phyloP scores from a whole-genome alignment of 2,113 vertebrate species.

The Engystomops pustulosus region DNA sequence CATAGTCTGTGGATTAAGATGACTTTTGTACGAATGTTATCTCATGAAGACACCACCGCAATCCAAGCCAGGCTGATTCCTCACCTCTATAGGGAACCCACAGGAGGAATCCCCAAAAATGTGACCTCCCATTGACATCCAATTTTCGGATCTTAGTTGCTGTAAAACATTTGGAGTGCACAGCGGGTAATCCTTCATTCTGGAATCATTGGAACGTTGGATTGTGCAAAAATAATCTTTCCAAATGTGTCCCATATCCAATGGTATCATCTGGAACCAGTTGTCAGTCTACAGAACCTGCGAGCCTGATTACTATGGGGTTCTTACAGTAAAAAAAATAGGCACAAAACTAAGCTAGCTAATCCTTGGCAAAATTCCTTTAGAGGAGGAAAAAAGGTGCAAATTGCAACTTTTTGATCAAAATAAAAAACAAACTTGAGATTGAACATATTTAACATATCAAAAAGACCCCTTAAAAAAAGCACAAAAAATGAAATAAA shows the following conservation, averaged over 20 bases:
- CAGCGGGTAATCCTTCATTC: neutral
- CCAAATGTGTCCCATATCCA: neutral
- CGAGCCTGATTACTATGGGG: neutral
- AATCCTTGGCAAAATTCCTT: too few relatives aligned
- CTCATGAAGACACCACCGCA: neutral
- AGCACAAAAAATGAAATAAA: too few relatives aligned
- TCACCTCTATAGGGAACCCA: neutral
- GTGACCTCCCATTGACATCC: neutral
- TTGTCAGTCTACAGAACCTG: neutral
- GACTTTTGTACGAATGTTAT: neutral
- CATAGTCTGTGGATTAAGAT: too few relatives aligned
- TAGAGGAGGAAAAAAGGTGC: too few relatives aligned
- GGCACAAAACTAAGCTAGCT: neutral
- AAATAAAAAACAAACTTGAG: too few relatives aligned
- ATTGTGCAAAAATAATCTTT: conserved; percentile 2
- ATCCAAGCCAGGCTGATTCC: neutral
- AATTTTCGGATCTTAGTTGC: neutral
- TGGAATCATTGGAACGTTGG: neutral
- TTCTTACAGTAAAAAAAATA: neutral
- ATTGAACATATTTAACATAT: too few relatives aligned
- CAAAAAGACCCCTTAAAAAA: too few relatives aligned
- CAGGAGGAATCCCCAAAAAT: neutral
- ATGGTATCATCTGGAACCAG: neutral
- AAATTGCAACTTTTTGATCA: too few relatives aligned
- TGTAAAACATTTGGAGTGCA: neutral